Evolutionary conservation across 2,113 vertebrate species (phyloP).

Genomic region (Oncorhynchus kisutch): DNA sequence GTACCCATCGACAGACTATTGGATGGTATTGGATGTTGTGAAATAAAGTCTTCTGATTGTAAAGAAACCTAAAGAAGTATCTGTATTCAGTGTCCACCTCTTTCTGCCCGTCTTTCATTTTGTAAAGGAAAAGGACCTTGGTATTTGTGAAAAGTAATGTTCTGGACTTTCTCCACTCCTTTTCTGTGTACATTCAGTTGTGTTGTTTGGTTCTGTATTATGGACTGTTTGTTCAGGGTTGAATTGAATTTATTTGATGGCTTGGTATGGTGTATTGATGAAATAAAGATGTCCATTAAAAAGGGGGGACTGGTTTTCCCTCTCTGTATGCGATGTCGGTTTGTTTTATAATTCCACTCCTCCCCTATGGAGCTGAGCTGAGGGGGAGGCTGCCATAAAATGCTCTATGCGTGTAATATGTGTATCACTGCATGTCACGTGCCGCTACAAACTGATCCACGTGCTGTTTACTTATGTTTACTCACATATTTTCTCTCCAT

Average conservation of each 20-base stretch:
- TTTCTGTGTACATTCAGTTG: not conserved
- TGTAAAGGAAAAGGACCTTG: not conserved
- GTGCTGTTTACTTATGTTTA: not conserved
- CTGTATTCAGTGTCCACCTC: not conserved
- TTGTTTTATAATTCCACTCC: not conserved
- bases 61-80: not conserved
- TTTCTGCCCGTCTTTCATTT: not conserved
- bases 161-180: not conserved
- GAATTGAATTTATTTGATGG: slow-evolving; percentile 79
- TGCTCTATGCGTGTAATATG: not conserved
- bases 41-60: not conserved
- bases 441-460: not conserved
- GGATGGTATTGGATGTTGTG: no score
- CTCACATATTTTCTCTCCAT: not conserved
- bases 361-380: not conserved
- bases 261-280: slow-evolving; percentile 83
- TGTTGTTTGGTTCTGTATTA: slow-evolving; percentile 6
- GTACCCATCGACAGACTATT: not conserved
- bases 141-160: not conserved
- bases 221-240: slow-evolving; percentile 49
- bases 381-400: not conserved
- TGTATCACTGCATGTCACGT: not conserved
- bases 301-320: not conserved
- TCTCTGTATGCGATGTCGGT: not conserved
- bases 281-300: slow-evolving; percentile 85